These are phyloP conservation scores for Avahi laniger DNA, from an alignment of 2,797 vertebrate species.

Conservation along the genomic window DNA sequence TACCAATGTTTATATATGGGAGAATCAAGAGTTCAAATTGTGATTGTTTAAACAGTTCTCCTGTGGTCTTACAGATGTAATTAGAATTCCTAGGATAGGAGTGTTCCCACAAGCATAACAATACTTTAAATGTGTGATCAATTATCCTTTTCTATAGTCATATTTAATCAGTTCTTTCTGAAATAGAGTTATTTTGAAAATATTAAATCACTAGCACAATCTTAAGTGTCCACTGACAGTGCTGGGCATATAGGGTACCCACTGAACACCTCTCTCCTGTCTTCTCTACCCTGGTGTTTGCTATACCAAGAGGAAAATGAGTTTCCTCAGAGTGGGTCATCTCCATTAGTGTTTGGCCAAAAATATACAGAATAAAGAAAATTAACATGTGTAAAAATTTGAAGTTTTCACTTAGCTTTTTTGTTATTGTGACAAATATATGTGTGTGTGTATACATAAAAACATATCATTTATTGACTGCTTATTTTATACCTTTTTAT, in stretches of 20 bases:
- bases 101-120: constrained; percentile 76
- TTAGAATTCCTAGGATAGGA: constrained; percentile 77
- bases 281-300: background rate
- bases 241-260: background rate
- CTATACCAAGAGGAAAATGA: background rate
- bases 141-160: constrained; percentile 73
- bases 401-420: background rate
- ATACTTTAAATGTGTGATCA: constrained; percentile 73
- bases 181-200: constrained; percentile 67
- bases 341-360: background rate
- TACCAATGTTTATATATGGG: constrained; percentile 56
- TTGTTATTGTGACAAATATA: background rate
- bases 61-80: constrained; percentile 76
- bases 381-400: background rate
- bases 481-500: background rate
- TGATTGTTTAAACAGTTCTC: constrained; percentile 77
- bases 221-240: background rate
- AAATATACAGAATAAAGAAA: background rate
- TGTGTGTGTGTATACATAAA: background rate
- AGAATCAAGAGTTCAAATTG: constrained; percentile 56
- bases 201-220: constrained; percentile 33
- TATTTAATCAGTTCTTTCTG: constrained; percentile 68
- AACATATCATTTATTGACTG: background rate
- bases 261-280: background rate
- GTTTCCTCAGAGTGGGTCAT: background rate